Percentiles rank a stretch among this genome's conserved stretches.
Conservation (phyloP, 2,797 vertebrate species). For the Sebastes diploproa region DNA sequence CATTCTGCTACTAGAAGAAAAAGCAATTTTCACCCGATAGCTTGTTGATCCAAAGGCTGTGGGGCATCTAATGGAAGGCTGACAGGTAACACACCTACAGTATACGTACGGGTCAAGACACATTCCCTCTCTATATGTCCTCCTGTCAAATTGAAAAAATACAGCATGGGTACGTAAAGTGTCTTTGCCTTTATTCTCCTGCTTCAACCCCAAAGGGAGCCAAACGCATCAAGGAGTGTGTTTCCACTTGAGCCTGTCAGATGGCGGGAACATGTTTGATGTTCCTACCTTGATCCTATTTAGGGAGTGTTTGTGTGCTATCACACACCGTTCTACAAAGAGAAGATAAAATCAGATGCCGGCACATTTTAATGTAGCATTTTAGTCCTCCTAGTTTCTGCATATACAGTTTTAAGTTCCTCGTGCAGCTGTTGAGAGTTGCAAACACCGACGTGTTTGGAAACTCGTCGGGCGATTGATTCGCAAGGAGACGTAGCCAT, state of each 20-base stretch:
- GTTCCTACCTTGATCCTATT: not conserved
- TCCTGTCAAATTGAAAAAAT: not conserved
- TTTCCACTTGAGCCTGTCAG: conserved; percentile 2
- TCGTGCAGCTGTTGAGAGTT: not conserved
- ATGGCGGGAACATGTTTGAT: not conserved
- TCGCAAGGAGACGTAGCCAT: too few species aligned
- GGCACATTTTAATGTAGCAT: not conserved
- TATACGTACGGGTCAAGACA: not conserved
- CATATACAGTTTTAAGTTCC: not conserved
- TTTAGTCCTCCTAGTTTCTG: not conserved
- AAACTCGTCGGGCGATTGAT: too few species aligned
- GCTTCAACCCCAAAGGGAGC: not conserved
- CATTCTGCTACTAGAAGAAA: not conserved
- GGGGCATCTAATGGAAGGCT: not conserved
- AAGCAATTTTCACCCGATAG: not conserved
- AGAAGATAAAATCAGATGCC: not conserved
- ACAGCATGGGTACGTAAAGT: not conserved
- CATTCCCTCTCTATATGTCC: not conserved
- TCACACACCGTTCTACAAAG: not conserved
- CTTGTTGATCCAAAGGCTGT: not conserved
- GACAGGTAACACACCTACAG: not conserved
- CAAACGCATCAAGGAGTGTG: not conserved
- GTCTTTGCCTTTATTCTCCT: not conserved
- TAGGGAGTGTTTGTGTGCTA: not conserved
- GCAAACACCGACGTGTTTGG: not conserved